Percentiles rank a stretch among this genome's conserved stretches.
Evolutionary conservation across 2,888 invertebrate genomes (phyloP).

Genomic region (Drosophila kambysellisi): DNA sequence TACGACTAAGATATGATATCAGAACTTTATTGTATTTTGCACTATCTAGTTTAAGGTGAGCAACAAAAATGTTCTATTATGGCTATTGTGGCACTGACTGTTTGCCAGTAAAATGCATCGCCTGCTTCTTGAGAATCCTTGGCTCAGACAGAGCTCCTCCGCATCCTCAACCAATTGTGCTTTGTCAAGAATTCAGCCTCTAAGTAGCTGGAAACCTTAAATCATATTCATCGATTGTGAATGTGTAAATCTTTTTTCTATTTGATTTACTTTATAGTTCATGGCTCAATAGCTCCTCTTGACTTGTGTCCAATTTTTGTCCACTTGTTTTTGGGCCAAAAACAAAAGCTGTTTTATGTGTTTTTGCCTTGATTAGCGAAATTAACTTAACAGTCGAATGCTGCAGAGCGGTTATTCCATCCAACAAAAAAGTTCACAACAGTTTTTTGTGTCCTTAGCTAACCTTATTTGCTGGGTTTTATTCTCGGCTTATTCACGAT

Average conservation of each 20-base stretch:
- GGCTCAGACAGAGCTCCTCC: no score
- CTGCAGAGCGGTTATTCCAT: constrained; percentile 18
- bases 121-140: constrained; percentile 29
- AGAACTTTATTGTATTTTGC: background rate
- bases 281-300: background rate
- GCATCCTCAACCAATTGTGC: constrained; percentile 16
- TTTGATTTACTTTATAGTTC: background rate
- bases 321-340: background rate
- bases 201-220: background rate
- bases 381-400: background rate
- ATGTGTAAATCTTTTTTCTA: background rate
- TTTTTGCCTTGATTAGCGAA: background rate
- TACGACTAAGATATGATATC: no score
- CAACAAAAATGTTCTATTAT: no score
- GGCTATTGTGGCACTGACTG: no score
- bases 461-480: background rate
- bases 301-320: background rate
- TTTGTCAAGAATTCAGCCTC: background rate
- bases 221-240: constrained; percentile 1
- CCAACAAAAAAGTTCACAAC: constrained; percentile 7
- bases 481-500: background rate
- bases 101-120: no score
- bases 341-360: background rate
- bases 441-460: background rate
- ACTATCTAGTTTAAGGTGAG: no score